Percentiles rank a stretch among this genome's conserved stretches.
Evolutionary conservation across 2,888 invertebrate species (phyloP).

Genomic region (Neoitamus cyanurus): DNA sequence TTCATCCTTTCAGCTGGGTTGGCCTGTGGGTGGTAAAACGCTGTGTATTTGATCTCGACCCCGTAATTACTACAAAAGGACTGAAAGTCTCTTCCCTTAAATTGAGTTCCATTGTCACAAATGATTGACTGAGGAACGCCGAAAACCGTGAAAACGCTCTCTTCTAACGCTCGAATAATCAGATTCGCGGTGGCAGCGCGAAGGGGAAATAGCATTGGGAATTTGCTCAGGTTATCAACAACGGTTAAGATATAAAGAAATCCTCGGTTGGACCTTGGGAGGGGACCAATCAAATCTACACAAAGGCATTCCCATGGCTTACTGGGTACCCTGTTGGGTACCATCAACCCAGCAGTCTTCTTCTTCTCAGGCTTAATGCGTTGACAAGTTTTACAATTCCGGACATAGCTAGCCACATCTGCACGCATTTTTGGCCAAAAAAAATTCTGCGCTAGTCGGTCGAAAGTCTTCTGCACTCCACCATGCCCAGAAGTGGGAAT

Average conservation of each 20-base stretch:
- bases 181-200: slow-evolving; percentile 32
- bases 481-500: not conserved
- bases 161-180: no score
- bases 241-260: slow-evolving; percentile 37
- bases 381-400: not conserved
- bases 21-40: no score
- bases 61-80: no score
- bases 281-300: slow-evolving; percentile 44
- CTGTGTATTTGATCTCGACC: no score
- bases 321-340: not conserved
- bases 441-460: not conserved
- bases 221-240: slow-evolving; percentile 45
- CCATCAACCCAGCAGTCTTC: not conserved
- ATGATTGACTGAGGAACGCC: no score
- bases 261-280: slow-evolving; percentile 39
- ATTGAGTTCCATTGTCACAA: no score
- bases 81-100: no score
- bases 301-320: slow-evolving; percentile 40
- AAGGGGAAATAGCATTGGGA: slow-evolving; percentile 46
- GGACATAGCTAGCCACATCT: not conserved
- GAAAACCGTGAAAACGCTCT: not conserved
- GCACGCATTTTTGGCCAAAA: not conserved
- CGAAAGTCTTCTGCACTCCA: not conserved
- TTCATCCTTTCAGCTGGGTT: no score
- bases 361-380: not conserved